Evolutionary conservation across 2,797 vertebrate genomes (phyloP).

Genomic region (Gymnothorax javanicus): DNA sequence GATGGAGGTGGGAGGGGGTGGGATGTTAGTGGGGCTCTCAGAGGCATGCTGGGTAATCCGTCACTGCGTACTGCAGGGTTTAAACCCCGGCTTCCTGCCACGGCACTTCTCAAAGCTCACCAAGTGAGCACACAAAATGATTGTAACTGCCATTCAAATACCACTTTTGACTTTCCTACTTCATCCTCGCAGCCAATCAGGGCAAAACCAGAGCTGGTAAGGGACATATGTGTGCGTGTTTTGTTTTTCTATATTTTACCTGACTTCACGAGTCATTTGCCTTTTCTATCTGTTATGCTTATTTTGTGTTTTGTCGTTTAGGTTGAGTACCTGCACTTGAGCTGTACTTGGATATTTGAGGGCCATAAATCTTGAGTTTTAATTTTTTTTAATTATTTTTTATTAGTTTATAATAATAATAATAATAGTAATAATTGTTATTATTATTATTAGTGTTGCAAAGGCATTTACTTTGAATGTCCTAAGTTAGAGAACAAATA

Average conservation of each 20-base stretch:
- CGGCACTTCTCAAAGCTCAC: too few species aligned
- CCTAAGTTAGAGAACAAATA: too few species aligned
- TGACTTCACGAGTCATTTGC: background rate
- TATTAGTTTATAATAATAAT: too few species aligned
- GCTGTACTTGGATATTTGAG: too few species aligned
- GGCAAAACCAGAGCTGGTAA: background rate
- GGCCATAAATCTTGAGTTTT: too few species aligned
- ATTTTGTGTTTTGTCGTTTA: background rate
- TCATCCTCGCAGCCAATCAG: background rate
- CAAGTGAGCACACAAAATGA: background rate
- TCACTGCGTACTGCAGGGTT: background rate
- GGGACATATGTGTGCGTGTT: background rate
- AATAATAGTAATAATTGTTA: too few species aligned
- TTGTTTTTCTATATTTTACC: background rate
- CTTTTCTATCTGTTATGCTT: background rate
- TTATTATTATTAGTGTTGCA: too few species aligned
- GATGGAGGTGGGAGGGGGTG: too few species aligned
- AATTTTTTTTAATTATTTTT: too few species aligned
- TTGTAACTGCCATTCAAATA: background rate
- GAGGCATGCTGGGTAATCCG: background rate
- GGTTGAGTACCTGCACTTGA: background rate
- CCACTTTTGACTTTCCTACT: background rate
- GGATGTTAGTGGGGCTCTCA: too few species aligned
- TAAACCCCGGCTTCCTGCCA: background rate
- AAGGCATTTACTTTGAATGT: too few species aligned